Conservation (phyloP, 1,140 invertebrate genomes). For the Lepidurus couesii region DNA sequence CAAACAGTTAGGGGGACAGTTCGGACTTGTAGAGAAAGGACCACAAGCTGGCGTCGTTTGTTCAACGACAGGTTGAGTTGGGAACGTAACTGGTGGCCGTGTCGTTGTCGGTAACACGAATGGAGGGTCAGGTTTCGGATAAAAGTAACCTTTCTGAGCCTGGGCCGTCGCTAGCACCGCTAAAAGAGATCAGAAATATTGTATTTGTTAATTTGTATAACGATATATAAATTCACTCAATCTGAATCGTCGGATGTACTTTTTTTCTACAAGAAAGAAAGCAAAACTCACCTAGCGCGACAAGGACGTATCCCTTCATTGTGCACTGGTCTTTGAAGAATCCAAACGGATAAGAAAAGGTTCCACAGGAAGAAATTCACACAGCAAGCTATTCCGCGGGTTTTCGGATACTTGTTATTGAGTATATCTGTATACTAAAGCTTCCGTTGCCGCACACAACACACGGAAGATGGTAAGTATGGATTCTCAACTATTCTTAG, state of each 20-base stretch:
- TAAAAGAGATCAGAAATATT: not conserved
- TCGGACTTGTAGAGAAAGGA: not conserved
- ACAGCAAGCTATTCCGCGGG: not conserved
- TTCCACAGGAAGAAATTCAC: not conserved
- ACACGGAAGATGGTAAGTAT: not conserved
- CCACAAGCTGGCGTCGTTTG: conserved; percentile 12
- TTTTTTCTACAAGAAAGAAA: not conserved
- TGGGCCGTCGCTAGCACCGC: conserved; percentile 10
- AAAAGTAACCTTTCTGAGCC: conserved; percentile 26
- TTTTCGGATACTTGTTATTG: not conserved
- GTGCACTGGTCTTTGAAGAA: not conserved
- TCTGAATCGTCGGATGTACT: not conserved
- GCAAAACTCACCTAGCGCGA: conserved; percentile 9
- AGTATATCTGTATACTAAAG: not conserved
- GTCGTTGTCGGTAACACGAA: conserved; percentile 27
- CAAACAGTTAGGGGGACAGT: not conserved
- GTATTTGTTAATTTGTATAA: too few relatives aligned
- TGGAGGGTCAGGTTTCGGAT: conserved; percentile 28
- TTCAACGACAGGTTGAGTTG: not conserved
- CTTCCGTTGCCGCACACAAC: conserved; percentile 2
- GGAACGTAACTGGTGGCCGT: not conserved
- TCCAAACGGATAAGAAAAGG: not conserved
- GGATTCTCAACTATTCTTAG: not conserved
- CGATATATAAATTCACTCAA: too few relatives aligned
- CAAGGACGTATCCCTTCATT: conserved; percentile 14